Conservation (phyloP, 2,797 vertebrate species). For the Parauchenoglanis punctatus region DNA sequence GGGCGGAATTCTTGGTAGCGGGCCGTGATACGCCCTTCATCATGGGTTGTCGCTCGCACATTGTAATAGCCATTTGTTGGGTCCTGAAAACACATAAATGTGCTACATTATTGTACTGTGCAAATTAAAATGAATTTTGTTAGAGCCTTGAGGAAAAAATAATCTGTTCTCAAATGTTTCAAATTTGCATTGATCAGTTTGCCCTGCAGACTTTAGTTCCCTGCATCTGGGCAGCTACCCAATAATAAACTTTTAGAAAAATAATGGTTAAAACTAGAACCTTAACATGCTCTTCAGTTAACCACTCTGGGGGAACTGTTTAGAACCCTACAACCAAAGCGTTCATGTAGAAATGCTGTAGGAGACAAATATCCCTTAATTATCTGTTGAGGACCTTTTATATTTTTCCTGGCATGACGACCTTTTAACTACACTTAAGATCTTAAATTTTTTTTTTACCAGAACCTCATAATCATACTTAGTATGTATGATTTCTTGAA, state of each 20-base stretch:
- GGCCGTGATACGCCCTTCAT: slow-evolving; percentile 84
- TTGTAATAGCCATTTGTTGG: slow-evolving; percentile 98
- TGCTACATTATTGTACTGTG: not conserved
- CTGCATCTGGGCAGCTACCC: not conserved
- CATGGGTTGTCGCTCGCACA: slow-evolving; percentile 86
- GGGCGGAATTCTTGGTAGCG: slow-evolving; percentile 88
- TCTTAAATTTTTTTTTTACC: not conserved
- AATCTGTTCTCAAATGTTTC: not conserved
- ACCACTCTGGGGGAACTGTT: too few species aligned
- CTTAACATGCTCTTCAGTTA: not conserved
- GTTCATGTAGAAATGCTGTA: not conserved
- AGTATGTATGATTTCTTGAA: not conserved
- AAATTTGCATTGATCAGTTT: not conserved
- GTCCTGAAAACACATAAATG: slow-evolving; percentile 73
- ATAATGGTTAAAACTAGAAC: not conserved
- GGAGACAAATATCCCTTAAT: not conserved
- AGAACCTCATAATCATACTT: not conserved
- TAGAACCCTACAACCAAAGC: not conserved
- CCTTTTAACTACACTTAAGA: not conserved
- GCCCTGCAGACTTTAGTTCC: not conserved
- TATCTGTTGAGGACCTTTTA: not conserved
- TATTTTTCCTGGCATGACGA: not conserved
- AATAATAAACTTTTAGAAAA: not conserved
- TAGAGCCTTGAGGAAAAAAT: not conserved
- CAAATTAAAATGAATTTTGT: not conserved